Percentiles rank a stretch among this genome's conserved stretches.
Conservation (phyloP, 2,797 vertebrate species). For the Paedocypris micromegethes region DNA sequence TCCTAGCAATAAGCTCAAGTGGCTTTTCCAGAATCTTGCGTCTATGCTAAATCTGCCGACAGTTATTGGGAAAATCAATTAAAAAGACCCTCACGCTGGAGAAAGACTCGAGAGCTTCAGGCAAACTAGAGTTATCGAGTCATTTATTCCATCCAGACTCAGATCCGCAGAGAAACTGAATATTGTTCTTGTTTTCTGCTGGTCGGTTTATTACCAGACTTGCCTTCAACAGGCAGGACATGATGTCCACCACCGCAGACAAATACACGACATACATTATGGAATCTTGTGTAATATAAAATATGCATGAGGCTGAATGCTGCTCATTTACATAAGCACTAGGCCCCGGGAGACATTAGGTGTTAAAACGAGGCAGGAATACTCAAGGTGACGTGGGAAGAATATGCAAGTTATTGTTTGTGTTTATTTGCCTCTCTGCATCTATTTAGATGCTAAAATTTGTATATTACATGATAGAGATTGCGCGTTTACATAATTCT, state of each 20-base stretch:
- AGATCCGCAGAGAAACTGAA: not conserved
- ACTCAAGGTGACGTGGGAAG: constrained; percentile 1
- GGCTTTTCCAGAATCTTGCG: not conserved
- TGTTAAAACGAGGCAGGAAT: constrained; percentile 5
- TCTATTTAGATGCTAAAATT: constrained; percentile 7
- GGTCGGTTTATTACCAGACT: not conserved
- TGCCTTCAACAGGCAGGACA: not conserved
- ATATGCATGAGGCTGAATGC: not conserved
- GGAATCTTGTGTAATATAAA: constrained; percentile 8
- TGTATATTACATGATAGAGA: constrained; percentile 16
- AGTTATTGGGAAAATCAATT: constrained; percentile 1
- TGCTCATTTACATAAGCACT: constrained; percentile 9
- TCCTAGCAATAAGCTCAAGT: not conserved
- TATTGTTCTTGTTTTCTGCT: not conserved
- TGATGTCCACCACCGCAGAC: constrained; percentile 5
- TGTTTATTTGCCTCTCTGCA: not conserved
- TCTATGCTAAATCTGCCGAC: constrained; percentile 3
- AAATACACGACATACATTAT: constrained; percentile 5
- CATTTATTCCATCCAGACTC: not conserved
- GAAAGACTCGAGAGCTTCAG: not conserved
- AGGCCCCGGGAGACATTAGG: not conserved
- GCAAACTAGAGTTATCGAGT: not conserved
- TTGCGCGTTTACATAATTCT: constrained; percentile 24
- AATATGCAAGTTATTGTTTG: not conserved
- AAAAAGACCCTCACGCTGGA: not conserved